Evolutionary conservation across 2,888 invertebrate species (phyloP), one percentile per base, ranked within the genome.

Genomic region (Caenorhabditis angaria): DNA sequence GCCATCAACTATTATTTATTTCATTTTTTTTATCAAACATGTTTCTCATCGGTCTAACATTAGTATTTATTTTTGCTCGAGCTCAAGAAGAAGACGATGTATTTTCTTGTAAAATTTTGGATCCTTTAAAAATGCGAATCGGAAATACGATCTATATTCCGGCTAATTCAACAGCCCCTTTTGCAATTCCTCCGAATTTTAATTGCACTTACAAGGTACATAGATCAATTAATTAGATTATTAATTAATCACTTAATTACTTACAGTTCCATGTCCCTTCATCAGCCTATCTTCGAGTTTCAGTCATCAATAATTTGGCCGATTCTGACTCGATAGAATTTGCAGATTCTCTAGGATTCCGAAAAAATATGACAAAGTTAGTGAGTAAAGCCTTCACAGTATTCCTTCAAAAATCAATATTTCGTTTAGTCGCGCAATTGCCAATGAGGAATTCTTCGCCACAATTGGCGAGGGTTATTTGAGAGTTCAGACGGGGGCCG

Each of bases 401-500:
- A 24, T 51, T 4, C 22, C 4, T 12, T 22, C 28, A 10, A 50
- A 50, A 28, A 25, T 20, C 4, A 12, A 48, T 1, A 18, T 29
- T 3, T 29, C 14, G n/a, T 50, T 60, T 50, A 24, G 65, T 61
- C 59, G 47, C 18, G 62, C 32, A 10, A 47, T 70, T 54, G 57
- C 65, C 2, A 70, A 70, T 22, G 70, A 70, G 14, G 62, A 70
- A 29, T 28, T 70, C 3, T 70, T 70, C 10, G 62, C 70, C 0
- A 70, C 70, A 0, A 18, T 27, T 27, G 70, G 70, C 10, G 14
- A 61, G 0, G 70, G 65, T 6, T n/a, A 57, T 6, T 54, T 65
- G 4, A 55, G n/a, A 55, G 54, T 70, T 0, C 5, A 35, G 0
- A 60, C 70, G 1, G 65, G 65, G 6, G 35, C 65, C 1, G 55